Base-by-base conservation (phyloP, 1,140 invertebrate genomes). In the Drosophila parabipectinata region DNA sequence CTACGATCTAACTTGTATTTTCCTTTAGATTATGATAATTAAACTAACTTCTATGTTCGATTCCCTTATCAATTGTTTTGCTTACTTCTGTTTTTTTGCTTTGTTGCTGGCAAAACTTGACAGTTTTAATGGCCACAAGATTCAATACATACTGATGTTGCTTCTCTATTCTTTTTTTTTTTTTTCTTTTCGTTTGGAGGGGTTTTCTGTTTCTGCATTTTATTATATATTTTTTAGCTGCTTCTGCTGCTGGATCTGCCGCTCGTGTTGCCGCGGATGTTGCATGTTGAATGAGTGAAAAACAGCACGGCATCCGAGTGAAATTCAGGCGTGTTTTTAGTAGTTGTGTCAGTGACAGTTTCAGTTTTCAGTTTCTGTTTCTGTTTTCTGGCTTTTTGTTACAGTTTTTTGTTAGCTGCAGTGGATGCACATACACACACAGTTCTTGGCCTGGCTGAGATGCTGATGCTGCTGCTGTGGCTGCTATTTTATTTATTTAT, bases 111-210 rank as follows among this genome's bases (percentile, higher is more conserved):
- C 77, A 78, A 78, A 79, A 79, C 77, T 50, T 63, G 77, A 81
- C 78, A 81, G 73, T 69, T 71, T 44, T 72, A 79, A 83, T 83
- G 79, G 79, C 79, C 79, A 83, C 79, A 83, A 83, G 73, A 83
- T 83, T 83, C 75, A 79, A 83, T 83, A 72, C 53, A 66, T 79
- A 55, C 52, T 75, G 72, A 32, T 75, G 60, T 75, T 58, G 71
- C 44, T 53, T 37, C 72, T 66, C 54, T 34, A 55, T 72, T 14
- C n/a, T 8, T 44, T 44, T 52, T 18, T 44, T 52, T 18, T 28
- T 64, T 53, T 60, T 62, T 44, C 30, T 59, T 24, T 50, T 66
- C 64, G n/a, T 44, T 44, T 41, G 12, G 39, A 41, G 12, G 14
- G 39, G 12, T 41, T 15, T 41, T 41, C 4, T 41, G 63, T 14